phyloP scores from a whole-genome alignment of 2,888 invertebrate genomes.

The Mantis religiosa region DNA sequence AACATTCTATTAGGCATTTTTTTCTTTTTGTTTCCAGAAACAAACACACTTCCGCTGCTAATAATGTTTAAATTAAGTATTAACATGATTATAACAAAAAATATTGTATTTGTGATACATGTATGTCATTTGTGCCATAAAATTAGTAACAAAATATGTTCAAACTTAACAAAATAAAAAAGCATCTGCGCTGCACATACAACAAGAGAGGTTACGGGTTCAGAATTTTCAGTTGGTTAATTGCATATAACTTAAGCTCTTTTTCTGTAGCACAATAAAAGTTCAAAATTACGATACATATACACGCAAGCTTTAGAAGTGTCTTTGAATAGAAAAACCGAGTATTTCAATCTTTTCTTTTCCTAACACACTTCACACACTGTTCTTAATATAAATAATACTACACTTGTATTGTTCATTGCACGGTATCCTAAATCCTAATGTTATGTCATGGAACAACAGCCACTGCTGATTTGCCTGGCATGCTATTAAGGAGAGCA shows the following conservation, averaged over 20 bases:
- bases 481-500: background rate
- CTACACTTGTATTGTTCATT: background rate
- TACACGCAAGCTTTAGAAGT: background rate
- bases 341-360: background rate
- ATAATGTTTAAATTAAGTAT: background rate
- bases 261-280: background rate
- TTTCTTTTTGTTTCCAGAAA: too few species aligned
- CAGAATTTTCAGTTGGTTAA: background rate
- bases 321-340: background rate
- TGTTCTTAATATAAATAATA: background rate
- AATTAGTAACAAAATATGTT: background rate
- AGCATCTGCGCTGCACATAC: background rate
- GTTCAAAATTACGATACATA: background rate
- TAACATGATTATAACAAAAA: background rate
- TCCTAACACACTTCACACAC: background rate
- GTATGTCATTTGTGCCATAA: background rate
- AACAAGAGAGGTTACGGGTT: background rate
- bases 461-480: background rate
- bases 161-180: background rate
- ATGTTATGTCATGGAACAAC: background rate
- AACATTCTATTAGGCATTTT: too few species aligned
- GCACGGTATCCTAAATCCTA: background rate
- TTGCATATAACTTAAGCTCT: background rate
- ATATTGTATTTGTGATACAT: background rate
- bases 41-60: too few species aligned